Base-by-base conservation (phyloP, 2,888 invertebrate genomes). In the Synanthedon andrenaeformis region DNA sequence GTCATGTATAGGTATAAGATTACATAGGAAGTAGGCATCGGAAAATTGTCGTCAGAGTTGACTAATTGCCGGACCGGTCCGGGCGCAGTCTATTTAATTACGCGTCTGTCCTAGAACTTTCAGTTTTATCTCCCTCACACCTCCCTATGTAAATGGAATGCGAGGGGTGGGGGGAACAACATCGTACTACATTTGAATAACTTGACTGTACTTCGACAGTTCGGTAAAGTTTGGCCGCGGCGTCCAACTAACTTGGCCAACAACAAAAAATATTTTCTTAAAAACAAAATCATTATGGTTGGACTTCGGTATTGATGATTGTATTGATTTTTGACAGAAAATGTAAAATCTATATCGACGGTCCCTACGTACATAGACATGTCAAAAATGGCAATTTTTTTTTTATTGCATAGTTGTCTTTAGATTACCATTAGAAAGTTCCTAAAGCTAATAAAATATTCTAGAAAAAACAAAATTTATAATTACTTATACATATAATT, bases 41-140 rank as follows among this genome's bases (percentile, higher is more conserved):
- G 56, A 57, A 55, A 59, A 54, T 56, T 53, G 57, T 53, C 57
- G 56, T 62, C 55, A 59, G 58, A 59, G 63, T 66, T 63, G 56
- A 62, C 59, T 69, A 67, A 68, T 69, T 67, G 63, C 57, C 62
- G 66, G 69, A 64, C 62, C 66, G 55, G 62, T 60, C 62, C 55
- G 61, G 58, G 58, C 56, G 59, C 63, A 60, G 63, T 66, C 61
- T 63, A 63, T 72, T 62, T 71, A 69, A 72, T 75, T 71, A 68
- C 63, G 60, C 59, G 59, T 59, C 64, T 66, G 66, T 60, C 67
- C 72, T 69, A 69, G 69, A 70, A 73, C 71, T 69, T 71, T 69
- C 66, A 65, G 64, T 66, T 66, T 69, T 64, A 64, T 57, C 56
- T 58, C 58, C 35, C 53, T 51, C 60, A 54, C 12, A 53, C 52